phyloP scores from a whole-genome alignment of 2,113 vertebrate genomes.

The Oostethus manadensis region DNA sequence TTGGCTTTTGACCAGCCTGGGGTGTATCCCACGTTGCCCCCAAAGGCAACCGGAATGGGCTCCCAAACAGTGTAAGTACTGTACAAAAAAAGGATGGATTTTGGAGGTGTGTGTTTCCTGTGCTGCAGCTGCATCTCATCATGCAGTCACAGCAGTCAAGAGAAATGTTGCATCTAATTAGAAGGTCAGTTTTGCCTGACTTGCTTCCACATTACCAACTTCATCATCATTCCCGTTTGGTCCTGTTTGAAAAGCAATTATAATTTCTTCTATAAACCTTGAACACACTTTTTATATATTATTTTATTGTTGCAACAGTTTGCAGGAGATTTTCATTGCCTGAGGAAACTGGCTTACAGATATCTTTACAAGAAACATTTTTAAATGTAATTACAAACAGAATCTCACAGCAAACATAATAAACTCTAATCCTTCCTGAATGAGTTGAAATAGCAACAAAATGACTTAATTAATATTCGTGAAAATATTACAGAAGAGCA shows the following conservation, averaged over 20 bases:
- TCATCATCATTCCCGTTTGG: slow-evolving; percentile 1
- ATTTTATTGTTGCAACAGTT: background rate
- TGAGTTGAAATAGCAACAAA: background rate
- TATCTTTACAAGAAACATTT: background rate
- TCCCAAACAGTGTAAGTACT: background rate
- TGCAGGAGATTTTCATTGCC: background rate
- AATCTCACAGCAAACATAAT: background rate
- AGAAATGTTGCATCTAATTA: slow-evolving; percentile 6
- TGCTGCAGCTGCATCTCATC: slow-evolving; percentile 10
- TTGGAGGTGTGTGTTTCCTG: background rate
- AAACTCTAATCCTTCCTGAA: background rate
- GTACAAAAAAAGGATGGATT: background rate
- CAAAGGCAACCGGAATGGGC: background rate
- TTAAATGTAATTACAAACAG: background rate
- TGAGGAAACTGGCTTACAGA: background rate
- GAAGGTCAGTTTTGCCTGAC: background rate
- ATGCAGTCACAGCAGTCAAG: slow-evolving; percentile 5
- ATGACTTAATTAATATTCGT: background rate
- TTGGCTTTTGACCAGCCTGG: background rate
- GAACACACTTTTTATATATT: background rate
- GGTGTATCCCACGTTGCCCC: background rate
- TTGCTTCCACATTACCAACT: background rate
- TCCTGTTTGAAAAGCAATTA: background rate
- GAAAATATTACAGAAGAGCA: slow-evolving; percentile 23
- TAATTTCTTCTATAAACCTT: background rate